These are phyloP conservation scores for Meleagris gallopavo DNA, from an alignment of 2,113 vertebrate genomes.

Conservation along the genomic window DNA sequence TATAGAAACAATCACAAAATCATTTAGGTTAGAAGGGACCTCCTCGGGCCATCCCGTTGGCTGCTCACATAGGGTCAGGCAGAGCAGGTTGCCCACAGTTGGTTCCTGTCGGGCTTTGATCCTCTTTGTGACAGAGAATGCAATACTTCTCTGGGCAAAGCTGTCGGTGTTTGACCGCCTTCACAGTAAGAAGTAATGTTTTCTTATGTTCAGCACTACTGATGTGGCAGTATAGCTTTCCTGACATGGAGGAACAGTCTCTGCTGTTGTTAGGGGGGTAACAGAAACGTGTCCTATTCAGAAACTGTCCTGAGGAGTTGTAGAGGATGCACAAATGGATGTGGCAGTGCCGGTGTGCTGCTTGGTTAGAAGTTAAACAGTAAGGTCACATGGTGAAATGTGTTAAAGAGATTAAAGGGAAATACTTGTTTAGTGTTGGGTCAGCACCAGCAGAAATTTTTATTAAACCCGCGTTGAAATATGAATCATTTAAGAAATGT, in stretches of 20 bases:
- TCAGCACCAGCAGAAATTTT: not conserved
- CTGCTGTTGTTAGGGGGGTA: not conserved
- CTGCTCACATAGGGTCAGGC: not conserved
- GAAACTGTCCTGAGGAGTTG: not conserved
- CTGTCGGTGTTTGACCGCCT: not conserved
- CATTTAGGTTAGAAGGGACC: not conserved
- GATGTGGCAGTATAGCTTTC: not conserved
- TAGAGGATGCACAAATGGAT: not conserved
- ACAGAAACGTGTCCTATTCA: not conserved
- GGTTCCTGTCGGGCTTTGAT: not conserved
- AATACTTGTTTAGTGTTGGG: not conserved
- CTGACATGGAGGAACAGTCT: not conserved
- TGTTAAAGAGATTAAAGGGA: not conserved
- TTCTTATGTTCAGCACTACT: not conserved
- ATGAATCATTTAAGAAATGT: not conserved
- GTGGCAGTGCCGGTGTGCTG: not conserved
- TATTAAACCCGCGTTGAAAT: not conserved
- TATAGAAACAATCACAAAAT: not conserved
- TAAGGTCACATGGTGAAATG: not conserved
- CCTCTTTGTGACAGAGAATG: not conserved
- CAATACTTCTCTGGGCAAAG: not conserved
- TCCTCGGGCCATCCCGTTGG: not conserved
- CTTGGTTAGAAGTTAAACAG: not conserved
- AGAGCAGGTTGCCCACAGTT: not conserved
- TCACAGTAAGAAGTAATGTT: not conserved